Evolutionary conservation across 2,113 vertebrate species (phyloP).

Genomic region (Macquaria ambigua): DNA sequence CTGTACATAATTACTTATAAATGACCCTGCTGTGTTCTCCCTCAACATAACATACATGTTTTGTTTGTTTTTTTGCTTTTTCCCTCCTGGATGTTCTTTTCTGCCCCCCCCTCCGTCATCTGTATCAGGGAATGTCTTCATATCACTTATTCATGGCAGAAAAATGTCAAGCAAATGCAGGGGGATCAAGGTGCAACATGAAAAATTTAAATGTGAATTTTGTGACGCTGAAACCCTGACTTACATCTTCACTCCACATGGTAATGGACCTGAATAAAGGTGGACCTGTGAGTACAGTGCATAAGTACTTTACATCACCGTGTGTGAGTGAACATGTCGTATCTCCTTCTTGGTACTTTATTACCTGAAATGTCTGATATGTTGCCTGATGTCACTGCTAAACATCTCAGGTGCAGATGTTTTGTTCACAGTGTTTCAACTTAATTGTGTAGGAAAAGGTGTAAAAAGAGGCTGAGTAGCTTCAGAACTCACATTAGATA

Average conservation of each 20-base stretch:
- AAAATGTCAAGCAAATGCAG: slow-evolving; percentile 35
- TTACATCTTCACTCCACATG: neutral
- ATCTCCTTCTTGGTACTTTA: neutral
- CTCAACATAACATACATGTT: neutral
- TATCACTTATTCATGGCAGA: slow-evolving; percentile 53
- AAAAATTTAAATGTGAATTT: slow-evolving; percentile 37
- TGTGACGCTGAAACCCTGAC: slow-evolving; percentile 7
- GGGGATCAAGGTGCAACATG: slow-evolving; percentile 27
- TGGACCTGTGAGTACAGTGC: neutral
- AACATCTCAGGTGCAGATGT: too few relatives aligned
- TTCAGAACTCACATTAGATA: too few relatives aligned
- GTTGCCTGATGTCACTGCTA: too few relatives aligned
- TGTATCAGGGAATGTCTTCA: slow-evolving; percentile 12
- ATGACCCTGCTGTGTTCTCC: neutral
- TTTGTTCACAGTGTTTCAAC: too few relatives aligned
- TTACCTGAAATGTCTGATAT: too few relatives aligned
- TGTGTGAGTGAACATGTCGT: neutral
- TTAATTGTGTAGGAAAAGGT: too few relatives aligned
- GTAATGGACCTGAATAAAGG: slow-evolving; percentile 21
- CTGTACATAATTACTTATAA: neutral
- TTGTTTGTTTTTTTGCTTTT: neutral
- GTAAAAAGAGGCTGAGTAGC: too few relatives aligned
- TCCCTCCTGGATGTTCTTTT: neutral
- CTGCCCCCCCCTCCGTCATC: neutral
- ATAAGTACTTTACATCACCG: neutral